Evolutionary conservation across 2,888 invertebrate genomes (phyloP).

Genomic region (Thelaira solivaga): DNA sequence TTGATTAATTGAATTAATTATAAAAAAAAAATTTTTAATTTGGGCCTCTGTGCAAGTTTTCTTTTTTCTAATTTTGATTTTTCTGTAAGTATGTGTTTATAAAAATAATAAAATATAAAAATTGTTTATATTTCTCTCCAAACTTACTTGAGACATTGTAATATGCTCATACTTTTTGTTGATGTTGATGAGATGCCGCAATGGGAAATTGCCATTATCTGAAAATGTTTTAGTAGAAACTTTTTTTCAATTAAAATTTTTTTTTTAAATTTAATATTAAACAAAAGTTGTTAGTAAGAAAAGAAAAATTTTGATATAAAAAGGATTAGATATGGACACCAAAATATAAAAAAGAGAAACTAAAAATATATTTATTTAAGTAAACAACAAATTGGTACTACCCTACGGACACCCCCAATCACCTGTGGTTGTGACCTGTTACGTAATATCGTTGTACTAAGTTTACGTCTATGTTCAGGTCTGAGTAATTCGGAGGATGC

Average conservation of each 20-base stretch:
- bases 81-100: too few relatives aligned
- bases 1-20: too few relatives aligned
- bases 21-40: too few relatives aligned
- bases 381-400: constrained; percentile 73
- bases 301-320: constrained; percentile 9
- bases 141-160: constrained; percentile 86
- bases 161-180: constrained; percentile 83
- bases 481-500: constrained; percentile 78
- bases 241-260: constrained; percentile 25
- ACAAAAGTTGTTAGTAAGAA: constrained; percentile 27
- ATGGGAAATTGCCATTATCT: constrained; percentile 81
- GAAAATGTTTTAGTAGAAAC: constrained; percentile 53
- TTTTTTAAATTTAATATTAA: background rate
- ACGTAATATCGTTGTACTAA: constrained; percentile 85
- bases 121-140: background rate
- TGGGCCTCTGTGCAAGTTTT: too few relatives aligned
- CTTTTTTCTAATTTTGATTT: too few relatives aligned
- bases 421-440: constrained; percentile 84
- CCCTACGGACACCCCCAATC: constrained; percentile 77
- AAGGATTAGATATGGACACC: constrained; percentile 11
- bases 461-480: constrained; percentile 83
- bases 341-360: constrained; percentile 41
- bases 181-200: constrained; percentile 80
- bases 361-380: too few relatives aligned
- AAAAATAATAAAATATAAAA: too few relatives aligned